Evolutionary conservation across 1,140 invertebrate species (phyloP), one percentile per base, ranked within the genome.

Genomic region (Mycetomoellerius zeteki): DNA sequence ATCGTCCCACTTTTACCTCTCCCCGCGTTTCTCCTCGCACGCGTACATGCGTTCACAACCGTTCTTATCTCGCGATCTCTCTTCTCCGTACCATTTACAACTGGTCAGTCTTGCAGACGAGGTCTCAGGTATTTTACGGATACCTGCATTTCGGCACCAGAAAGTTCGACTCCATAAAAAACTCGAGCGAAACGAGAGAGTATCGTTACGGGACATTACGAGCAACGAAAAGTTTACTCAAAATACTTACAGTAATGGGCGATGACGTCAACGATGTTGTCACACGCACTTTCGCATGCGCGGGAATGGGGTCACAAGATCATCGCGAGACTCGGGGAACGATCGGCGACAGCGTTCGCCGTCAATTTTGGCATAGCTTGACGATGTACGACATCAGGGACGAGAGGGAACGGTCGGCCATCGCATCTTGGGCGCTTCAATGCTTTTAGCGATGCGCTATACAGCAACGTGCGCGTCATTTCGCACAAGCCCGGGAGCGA

Each of bases 1-100:
- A 85, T 67, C 89, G 89, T 90, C 65, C 89, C 80, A 90, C 89
- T 90, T 90, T 89, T 85, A 69, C 89, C n/a, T n/a, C 50, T 50
- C 10, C 62, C 19, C 30, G 21, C 37, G 21, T 69, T 56, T 86
- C 76, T 58, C 54, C 33, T 27, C 37, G 62, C 60, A 19, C 16
- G 60, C 30, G 6, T 69, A 84, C 56, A 7, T 54, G 64, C 67
- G 69, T 85, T 65, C 76, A 21, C 64, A n/a, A 86, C 12, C 69
- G 50, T 33, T 60, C 8, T 67, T 58, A 30, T 72, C 47, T 72
- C 58, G n/a, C 71, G 21, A 4, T 50, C n/a, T 50, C 37, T 50
- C 21, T 43, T 85, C 64, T 47, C 81, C 65, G 37, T 50, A 52
- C 65, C 64, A 43, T 50, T 80, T 54, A 69, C 64, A n/a, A 21